Conservation (phyloP, 2,888 invertebrate genomes). For the Belgica antarctica region DNA sequence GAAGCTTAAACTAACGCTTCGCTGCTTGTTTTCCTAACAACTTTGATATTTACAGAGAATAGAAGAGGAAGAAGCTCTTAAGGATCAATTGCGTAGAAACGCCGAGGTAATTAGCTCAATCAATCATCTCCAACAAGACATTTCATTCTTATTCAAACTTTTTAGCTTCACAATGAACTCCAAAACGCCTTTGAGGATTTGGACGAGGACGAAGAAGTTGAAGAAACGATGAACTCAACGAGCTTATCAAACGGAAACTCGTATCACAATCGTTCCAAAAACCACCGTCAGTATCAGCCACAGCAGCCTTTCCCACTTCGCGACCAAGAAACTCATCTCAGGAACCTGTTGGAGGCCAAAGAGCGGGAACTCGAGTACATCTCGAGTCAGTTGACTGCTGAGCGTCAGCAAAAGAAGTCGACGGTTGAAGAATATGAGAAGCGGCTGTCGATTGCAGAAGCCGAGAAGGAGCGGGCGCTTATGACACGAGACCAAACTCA, state of each 20-base stretch:
- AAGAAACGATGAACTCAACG: slow-evolving; percentile 60
- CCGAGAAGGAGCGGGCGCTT: slow-evolving; percentile 62
- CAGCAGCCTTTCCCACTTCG: background rate
- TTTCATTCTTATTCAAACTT: slow-evolving; percentile 46
- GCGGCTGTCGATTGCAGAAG: slow-evolving; percentile 60
- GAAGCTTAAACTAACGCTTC: too few relatives aligned
- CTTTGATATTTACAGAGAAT: slow-evolving; percentile 62
- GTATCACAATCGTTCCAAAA: background rate
- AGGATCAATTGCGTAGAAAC: slow-evolving; percentile 66
- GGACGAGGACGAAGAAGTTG: slow-evolving; percentile 65
- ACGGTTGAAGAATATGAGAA: slow-evolving; percentile 59
- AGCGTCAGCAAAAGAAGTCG: slow-evolving; percentile 48
- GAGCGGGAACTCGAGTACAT: slow-evolving; percentile 52
- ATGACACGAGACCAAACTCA: slow-evolving; percentile 63
- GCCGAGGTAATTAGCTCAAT: slow-evolving; percentile 60
- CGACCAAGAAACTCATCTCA: slow-evolving; percentile 15
- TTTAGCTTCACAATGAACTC: slow-evolving; percentile 64
- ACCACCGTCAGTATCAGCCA: background rate
- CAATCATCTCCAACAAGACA: background rate
- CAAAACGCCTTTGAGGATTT: slow-evolving; percentile 69
- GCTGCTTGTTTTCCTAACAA: too few relatives aligned
- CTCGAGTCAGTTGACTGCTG: slow-evolving; percentile 51
- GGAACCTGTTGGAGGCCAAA: slow-evolving; percentile 43
- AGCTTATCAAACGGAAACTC: slow-evolving; percentile 48
- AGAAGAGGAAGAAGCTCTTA: slow-evolving; percentile 66